Percentiles rank a stretch among this genome's conserved stretches.
Conservation (phyloP, 1,140 invertebrate genomes). For the Dermatophagoides farinae region DNA sequence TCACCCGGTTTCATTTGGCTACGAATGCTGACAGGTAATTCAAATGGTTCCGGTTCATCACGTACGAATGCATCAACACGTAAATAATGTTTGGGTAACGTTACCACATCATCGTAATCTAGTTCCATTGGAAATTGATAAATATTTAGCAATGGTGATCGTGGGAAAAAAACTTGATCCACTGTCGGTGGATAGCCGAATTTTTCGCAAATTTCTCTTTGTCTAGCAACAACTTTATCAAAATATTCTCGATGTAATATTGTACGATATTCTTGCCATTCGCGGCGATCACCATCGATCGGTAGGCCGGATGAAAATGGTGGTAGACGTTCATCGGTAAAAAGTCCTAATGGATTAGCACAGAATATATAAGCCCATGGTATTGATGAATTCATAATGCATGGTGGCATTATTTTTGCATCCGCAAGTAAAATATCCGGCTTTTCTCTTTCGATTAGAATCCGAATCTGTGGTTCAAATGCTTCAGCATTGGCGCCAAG, state of each 20-base stretch:
- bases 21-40: background rate
- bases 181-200: background rate
- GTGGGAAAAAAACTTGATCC: background rate
- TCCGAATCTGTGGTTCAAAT: background rate
- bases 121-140: conserved; percentile 12
- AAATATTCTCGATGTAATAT: background rate
- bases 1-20: background rate
- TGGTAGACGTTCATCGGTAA: background rate
- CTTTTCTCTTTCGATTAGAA: background rate
- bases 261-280: background rate
- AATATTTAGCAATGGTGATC: conserved; percentile 8
- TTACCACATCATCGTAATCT: conserved; percentile 4
- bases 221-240: background rate
- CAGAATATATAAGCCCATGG: conserved; percentile 6
- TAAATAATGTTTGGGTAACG: background rate
- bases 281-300: background rate
- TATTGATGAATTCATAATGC: background rate
- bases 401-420: conserved; percentile 2
- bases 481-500: background rate
- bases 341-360: background rate
- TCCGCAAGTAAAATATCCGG: conserved; percentile 3
- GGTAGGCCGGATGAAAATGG: background rate
- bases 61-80: conserved; percentile 6
- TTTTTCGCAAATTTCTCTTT: background rate
- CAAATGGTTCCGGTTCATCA: conserved; percentile 7